Evolutionary conservation across 2,888 invertebrate genomes (phyloP).

Genomic region (Drosophila koepferae): DNA sequence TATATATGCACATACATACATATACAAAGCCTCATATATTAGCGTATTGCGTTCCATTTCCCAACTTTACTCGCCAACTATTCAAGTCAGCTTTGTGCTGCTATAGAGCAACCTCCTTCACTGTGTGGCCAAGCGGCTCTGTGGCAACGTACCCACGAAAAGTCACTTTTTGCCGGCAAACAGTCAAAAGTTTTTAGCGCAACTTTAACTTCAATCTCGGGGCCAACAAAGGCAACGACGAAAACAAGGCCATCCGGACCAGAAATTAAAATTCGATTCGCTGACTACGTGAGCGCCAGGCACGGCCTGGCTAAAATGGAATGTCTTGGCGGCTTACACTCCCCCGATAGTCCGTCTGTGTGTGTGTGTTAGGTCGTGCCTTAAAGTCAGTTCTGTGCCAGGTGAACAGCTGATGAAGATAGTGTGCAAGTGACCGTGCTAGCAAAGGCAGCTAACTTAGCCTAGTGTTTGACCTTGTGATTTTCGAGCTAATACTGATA

Average conservation of each 20-base stretch:
- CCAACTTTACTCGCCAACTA: constrained; percentile 2
- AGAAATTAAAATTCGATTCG: constrained; percentile 59
- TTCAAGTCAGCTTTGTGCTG: background rate
- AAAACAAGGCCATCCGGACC: constrained; percentile 19
- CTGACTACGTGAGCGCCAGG: constrained; percentile 28
- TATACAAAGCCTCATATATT: background rate
- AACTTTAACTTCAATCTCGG: constrained; percentile 19
- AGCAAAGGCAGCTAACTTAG: too few species aligned
- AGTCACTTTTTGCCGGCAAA: constrained; percentile 50
- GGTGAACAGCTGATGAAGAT: constrained; percentile 28
- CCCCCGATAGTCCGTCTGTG: background rate
- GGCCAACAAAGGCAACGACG: constrained; percentile 11
- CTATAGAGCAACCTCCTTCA: background rate
- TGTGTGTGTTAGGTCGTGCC: constrained; percentile 52
- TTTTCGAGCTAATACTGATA: too few species aligned
- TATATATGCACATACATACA: background rate
- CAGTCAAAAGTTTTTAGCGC: constrained; percentile 45
- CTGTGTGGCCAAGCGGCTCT: background rate
- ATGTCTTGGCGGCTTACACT: background rate
- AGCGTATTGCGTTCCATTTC: background rate
- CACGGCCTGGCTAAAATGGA: constrained; percentile 18
- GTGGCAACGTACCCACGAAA: constrained; percentile 29
- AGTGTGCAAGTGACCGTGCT: constrained; percentile 3
- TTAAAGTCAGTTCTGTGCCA: constrained; percentile 2
- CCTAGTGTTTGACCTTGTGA: too few species aligned